These are phyloP conservation scores for Euzophera pinguis DNA, from an alignment of 2,888 invertebrate species.

Conservation along the genomic window DNA sequence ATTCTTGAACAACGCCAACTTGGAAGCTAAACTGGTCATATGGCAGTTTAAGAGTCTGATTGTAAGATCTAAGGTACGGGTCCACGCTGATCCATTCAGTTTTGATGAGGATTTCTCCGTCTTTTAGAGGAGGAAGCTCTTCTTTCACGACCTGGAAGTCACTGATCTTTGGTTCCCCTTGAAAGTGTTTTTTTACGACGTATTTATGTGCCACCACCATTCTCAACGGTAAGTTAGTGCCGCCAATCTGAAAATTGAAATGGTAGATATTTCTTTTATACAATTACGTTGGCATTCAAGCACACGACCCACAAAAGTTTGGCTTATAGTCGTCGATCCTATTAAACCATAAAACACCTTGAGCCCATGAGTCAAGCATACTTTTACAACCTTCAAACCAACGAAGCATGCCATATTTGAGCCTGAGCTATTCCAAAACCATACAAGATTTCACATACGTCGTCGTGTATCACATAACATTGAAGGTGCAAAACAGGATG, in stretches of 20 bases:
- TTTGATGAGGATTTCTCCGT: slow-evolving; percentile 65
- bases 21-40: slow-evolving; percentile 40
- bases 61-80: slow-evolving; percentile 41
- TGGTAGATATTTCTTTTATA: no score
- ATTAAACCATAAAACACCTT: no score
- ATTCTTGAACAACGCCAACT: slow-evolving; percentile 72
- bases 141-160: slow-evolving; percentile 82
- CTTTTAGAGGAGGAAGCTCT: slow-evolving; percentile 76
- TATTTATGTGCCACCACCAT: slow-evolving; percentile 78
- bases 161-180: slow-evolving; percentile 76
- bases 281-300: no score
- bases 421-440: no score
- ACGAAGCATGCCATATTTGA: no score
- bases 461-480: no score
- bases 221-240: not conserved
- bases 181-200: slow-evolving; percentile 72
- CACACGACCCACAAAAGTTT: no score
- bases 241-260: not conserved
- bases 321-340: no score
- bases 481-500: no score
- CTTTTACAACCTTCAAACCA: no score
- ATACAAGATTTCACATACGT: no score
- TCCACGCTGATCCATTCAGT: slow-evolving; percentile 45
- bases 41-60: slow-evolving; percentile 21
- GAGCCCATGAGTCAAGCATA: no score